Evolutionary conservation across 2,888 invertebrate species (phyloP).

Genomic region (Eulithis prunata): DNA sequence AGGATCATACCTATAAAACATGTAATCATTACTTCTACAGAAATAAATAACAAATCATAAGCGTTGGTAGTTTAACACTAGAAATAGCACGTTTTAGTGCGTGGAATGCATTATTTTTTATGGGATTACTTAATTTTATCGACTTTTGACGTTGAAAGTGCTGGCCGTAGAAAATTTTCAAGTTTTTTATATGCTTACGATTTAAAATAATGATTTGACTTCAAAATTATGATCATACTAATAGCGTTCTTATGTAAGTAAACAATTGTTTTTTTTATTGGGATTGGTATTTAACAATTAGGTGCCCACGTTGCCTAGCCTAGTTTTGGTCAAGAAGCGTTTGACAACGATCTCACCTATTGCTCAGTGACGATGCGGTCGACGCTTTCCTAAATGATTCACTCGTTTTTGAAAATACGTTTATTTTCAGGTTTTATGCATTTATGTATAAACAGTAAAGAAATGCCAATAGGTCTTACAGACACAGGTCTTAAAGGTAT

Average conservation of each 20-base stretch:
- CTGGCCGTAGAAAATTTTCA: no score
- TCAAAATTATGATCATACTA: neutral
- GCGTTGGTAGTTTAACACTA: neutral
- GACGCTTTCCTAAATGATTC: no score
- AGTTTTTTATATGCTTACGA: no score
- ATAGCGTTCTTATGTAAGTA: neutral
- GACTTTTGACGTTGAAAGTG: neutral
- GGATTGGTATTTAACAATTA: neutral
- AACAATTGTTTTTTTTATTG: no score
- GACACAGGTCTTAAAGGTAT: neutral
- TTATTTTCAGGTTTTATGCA: neutral
- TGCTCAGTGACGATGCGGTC: no score
- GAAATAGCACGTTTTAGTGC: neutral
- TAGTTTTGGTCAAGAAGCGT: no score
- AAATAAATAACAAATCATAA: neutral
- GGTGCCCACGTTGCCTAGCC: no score
- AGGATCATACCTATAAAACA: neutral
- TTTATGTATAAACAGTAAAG: neutral
- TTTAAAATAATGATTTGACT: neutral
- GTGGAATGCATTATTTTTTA: slow-evolving; percentile 3
- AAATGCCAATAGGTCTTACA: neutral
- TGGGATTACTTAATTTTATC: neutral
- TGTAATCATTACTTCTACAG: neutral
- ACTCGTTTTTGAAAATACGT: no score
- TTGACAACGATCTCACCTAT: no score